These are phyloP conservation scores for Myathropa florea DNA, from an alignment of 2,888 invertebrate species.

Conservation along the genomic window DNA sequence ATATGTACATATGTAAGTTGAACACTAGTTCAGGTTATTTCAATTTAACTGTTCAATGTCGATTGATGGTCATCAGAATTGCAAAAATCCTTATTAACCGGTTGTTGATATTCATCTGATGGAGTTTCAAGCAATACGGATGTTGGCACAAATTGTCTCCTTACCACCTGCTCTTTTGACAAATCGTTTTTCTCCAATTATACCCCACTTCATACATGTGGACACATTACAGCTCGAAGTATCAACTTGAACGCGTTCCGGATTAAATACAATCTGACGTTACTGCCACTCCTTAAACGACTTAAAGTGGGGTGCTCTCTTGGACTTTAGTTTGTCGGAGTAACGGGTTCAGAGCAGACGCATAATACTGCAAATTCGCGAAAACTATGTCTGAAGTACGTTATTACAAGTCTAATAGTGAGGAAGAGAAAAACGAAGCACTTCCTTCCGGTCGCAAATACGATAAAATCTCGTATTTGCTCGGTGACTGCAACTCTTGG, in stretches of 20 bases:
- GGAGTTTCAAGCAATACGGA: neutral
- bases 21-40: no score
- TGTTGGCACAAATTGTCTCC: neutral
- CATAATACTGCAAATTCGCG: conserved; percentile 2
- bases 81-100: neutral
- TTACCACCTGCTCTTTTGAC: neutral
- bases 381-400: neutral
- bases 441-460: conserved; percentile 74
- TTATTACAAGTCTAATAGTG: neutral
- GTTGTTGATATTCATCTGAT: neutral
- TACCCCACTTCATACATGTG: no score
- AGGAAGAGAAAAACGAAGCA: conserved; percentile 72
- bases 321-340: neutral
- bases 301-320: neutral
- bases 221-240: no score
- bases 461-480: conserved; percentile 81
- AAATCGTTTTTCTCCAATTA: no score
- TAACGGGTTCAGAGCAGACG: neutral
- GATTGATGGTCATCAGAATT: neutral
- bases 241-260: neutral
- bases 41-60: no score
- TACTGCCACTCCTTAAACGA: neutral
- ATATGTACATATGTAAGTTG: no score
- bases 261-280: neutral
- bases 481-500: conserved; percentile 84